phyloP scores from a whole-genome alignment of 2,797 vertebrate genomes.

The Phoeniculus purpureus region DNA sequence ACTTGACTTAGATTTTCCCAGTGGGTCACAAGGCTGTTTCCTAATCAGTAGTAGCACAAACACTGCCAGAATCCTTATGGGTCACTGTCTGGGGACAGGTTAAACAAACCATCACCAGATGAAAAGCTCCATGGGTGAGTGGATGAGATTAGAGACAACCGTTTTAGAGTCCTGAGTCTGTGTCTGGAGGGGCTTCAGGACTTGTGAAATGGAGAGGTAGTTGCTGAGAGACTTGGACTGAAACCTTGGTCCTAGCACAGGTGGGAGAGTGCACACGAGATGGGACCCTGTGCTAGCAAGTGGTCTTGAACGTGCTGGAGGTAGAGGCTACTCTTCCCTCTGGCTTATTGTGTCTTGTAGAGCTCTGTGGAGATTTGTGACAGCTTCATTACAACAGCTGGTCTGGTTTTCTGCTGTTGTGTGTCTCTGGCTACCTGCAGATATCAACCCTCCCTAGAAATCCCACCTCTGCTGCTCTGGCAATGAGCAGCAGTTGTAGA shows the following conservation, averaged over 20 bases:
- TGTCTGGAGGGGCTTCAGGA: background rate
- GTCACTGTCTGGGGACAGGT: constrained; percentile 59
- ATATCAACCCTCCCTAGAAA: background rate
- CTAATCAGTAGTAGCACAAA: constrained; percentile 32
- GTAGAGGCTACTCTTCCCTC: background rate
- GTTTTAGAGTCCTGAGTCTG: background rate
- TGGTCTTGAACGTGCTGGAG: background rate
- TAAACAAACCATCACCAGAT: constrained; percentile 58
- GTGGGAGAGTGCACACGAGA: background rate
- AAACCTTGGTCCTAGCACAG: background rate
- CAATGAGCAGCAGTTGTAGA: background rate
- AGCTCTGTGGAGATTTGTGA: background rate
- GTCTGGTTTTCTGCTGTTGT: rapidly evolving
- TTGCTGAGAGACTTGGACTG: background rate
- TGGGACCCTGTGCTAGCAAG: rapidly evolving
- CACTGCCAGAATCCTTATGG: constrained; percentile 43
- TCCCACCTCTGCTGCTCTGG: background rate
- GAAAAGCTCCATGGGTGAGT: constrained; percentile 42
- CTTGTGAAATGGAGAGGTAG: background rate
- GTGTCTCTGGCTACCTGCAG: background rate
- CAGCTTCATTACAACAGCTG: background rate
- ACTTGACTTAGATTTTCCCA: constrained; percentile 56
- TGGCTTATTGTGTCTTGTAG: background rate
- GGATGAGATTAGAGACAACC: constrained; percentile 20
- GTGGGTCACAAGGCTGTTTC: background rate